phyloP scores from a whole-genome alignment of 2,888 invertebrate species.

The Spicauda simplicius region DNA sequence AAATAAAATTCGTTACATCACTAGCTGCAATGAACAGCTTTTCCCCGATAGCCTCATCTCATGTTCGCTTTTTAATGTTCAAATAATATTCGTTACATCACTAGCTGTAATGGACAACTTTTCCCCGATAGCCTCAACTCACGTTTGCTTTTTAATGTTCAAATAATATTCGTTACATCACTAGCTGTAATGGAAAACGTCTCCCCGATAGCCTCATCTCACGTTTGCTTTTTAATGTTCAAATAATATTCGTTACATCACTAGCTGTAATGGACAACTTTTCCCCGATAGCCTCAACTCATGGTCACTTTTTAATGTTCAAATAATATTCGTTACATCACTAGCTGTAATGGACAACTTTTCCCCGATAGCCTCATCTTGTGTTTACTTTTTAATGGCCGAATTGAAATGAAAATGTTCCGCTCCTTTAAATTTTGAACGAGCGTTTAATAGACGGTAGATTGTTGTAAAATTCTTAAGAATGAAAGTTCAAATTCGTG shows the following conservation, averaged over 20 bases:
- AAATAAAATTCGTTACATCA: too few species aligned
- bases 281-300: conserved; percentile 52
- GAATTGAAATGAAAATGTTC: conserved; percentile 58
- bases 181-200: conserved; percentile 53
- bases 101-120: conserved; percentile 58
- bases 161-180: conserved; percentile 52
- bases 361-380: conserved; percentile 52
- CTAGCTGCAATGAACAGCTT: conserved; percentile 58
- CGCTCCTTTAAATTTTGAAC: background rate
- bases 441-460: conserved; percentile 19
- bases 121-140: conserved; percentile 52
- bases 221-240: conserved; percentile 46
- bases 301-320: conserved; percentile 53
- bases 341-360: conserved; percentile 45
- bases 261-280: conserved; percentile 53
- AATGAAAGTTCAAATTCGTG: too few species aligned
- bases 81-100: too few species aligned
- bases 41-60: conserved; percentile 52
- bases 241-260: conserved; percentile 52
- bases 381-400: conserved; percentile 54
- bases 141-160: conserved; percentile 19
- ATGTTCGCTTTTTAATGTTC: conserved; percentile 31
- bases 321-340: conserved; percentile 57
- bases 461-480: too few species aligned
- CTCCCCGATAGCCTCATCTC: conserved; percentile 52